Evolutionary conservation across 2,113 vertebrate species (phyloP).

Genomic region (Thunnus thynnus): DNA sequence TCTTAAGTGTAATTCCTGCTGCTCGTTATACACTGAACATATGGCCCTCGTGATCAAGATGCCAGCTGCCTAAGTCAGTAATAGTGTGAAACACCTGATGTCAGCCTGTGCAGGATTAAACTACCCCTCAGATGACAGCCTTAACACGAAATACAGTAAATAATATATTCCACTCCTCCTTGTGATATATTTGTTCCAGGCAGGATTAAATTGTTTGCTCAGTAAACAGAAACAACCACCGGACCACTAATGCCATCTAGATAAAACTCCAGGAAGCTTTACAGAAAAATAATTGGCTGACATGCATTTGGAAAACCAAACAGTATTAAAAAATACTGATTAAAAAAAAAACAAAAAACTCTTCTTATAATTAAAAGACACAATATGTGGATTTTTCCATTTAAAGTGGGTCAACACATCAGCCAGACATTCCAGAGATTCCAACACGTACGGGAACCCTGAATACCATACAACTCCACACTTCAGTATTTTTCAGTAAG

Average conservation of each 20-base stretch:
- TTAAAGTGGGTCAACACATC: not conserved
- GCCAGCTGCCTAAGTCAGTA: constrained; percentile 18
- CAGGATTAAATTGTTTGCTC: not conserved
- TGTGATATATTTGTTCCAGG: not conserved
- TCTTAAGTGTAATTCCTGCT: constrained; percentile 12
- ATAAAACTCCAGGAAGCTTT: not conserved
- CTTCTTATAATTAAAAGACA: not conserved
- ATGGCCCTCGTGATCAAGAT: constrained; percentile 12
- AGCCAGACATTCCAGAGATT: constrained; percentile 49
- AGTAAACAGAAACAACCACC: not conserved
- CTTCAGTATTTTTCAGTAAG: not conserved
- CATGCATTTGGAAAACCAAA: not conserved
- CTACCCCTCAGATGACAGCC: not conserved
- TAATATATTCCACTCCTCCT: not conserved
- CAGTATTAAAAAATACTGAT: not conserved
- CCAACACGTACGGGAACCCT: constrained; percentile 12
- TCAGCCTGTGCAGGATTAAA: constrained; percentile 3
- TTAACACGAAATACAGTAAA: not conserved
- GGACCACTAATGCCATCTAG: not conserved
- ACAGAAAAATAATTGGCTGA: not conserved
- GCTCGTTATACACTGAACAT: constrained; percentile 6
- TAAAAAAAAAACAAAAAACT: not conserved
- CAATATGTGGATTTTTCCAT: not conserved
- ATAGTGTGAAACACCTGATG: constrained; percentile 6
- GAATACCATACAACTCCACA: not conserved